Evolutionary conservation across 2,797 vertebrate species (phyloP).

Genomic region (Neosilurus mollespiculum): DNA sequence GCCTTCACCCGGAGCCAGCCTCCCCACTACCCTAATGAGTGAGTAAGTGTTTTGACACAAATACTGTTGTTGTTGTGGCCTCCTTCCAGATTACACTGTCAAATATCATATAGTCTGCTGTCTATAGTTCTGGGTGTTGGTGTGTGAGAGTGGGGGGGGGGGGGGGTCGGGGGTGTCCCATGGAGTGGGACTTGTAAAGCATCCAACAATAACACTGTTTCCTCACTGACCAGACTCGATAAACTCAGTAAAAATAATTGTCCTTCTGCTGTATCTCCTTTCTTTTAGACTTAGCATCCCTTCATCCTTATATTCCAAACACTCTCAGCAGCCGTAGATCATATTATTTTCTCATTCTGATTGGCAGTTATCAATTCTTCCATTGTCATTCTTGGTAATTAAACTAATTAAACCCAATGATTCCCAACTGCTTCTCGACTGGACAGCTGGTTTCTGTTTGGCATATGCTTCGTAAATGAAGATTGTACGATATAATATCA

Average conservation of each 20-base stretch:
- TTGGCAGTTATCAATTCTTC: slow-evolving; percentile 65
- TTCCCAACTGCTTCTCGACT: slow-evolving; percentile 60
- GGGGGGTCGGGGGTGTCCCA: too few species aligned
- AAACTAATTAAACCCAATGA: slow-evolving; percentile 64
- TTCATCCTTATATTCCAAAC: slow-evolving; percentile 24
- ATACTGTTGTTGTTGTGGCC: background rate
- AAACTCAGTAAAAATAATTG: background rate
- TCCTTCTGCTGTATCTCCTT: background rate
- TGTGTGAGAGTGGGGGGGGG: background rate
- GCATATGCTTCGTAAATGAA: slow-evolving; percentile 39
- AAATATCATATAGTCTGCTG: background rate
- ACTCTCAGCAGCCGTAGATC: slow-evolving; percentile 45
- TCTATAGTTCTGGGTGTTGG: background rate
- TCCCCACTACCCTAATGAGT: too few species aligned
- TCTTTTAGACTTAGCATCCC: background rate
- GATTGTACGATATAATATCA: slow-evolving; percentile 53
- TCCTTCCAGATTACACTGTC: background rate
- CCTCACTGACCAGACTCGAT: slow-evolving; percentile 3
- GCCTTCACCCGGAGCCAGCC: too few species aligned
- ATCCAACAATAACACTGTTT: background rate
- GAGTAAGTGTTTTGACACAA: too few species aligned
- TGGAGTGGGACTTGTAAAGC: background rate
- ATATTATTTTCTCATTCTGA: slow-evolving; percentile 57
- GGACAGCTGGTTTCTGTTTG: slow-evolving; percentile 56
- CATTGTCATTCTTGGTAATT: slow-evolving; percentile 65